A percentile compares a stretch with the other conserved stretches of the same genome.
phyloP scores from a whole-genome alignment of 1,140 invertebrate genomes.

The Tribolium castaneum region DNA sequence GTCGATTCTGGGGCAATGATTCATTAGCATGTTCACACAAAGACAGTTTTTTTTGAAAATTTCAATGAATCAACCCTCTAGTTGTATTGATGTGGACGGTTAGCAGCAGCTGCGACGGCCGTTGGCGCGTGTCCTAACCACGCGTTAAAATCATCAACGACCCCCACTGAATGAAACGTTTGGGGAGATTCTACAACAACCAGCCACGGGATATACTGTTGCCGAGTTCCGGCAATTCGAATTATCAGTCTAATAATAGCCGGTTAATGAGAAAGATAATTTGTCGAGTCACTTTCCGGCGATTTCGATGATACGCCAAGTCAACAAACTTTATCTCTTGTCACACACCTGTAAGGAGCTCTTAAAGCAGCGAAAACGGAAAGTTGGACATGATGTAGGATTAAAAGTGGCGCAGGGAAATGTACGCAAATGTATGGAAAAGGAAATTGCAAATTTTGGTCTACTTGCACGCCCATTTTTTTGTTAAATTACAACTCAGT shows the following conservation, averaged over 20 bases:
- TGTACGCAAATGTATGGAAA: not conserved
- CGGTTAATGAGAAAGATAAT: not conserved
- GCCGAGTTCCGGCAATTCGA: not conserved
- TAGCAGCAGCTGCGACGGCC: conserved; percentile 6
- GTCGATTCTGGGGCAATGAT: not conserved
- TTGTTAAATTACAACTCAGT: no score
- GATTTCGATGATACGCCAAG: conserved; percentile 19
- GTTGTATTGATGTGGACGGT: not conserved
- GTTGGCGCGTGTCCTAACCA: conserved; percentile 20
- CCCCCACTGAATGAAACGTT: not conserved
- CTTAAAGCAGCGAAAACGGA: not conserved
- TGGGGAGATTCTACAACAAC: not conserved
- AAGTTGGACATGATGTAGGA: not conserved
- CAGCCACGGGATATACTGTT: not conserved
- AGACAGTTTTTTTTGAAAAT: not conserved
- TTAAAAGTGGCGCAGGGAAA: not conserved
- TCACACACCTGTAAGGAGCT: not conserved
- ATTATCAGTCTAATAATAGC: not conserved
- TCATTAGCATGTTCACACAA: not conserved
- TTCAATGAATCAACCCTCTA: conserved; percentile 7
- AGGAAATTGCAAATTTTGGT: not conserved
- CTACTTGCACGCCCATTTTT: not conserved
- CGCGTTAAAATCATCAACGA: conserved; percentile 6
- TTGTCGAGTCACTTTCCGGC: not conserved
- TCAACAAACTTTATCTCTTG: conserved; percentile 13